Evolutionary conservation across 2,888 invertebrate genomes (phyloP), one percentile per base, ranked within the genome.

Genomic region (Callimorpha dominula): DNA sequence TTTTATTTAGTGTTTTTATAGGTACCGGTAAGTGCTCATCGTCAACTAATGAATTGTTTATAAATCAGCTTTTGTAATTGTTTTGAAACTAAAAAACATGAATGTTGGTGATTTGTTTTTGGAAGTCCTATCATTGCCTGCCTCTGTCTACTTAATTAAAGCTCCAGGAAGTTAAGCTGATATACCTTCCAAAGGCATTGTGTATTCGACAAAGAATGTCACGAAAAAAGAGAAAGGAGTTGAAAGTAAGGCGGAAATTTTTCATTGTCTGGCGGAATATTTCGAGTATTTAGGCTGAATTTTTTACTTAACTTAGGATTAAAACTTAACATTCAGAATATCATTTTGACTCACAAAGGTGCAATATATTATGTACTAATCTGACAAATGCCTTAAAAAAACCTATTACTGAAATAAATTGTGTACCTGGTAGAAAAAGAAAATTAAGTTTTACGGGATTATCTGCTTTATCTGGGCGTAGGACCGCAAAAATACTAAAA

Each of bases 381-480:
- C 31, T 31, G 17, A 50, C 20, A 65, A 65, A 49, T 65, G 15
- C 15, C 15, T 15, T 17, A 50, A 49, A 40, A 31, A 6, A 65
- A 11, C 5, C 40, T 65, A 31, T 50, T 65, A 65, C 9, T 40
- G 40, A 17, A 65, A 65, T 65, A 50, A 65, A 65, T 50, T 40
- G 15, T 6, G 50, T 50, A 50, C 50, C 31, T 31, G 9, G 17
- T 5, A 11, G 17, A 11, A 14, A 65, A 9, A 50, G 50, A 65
- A 65, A 65, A 50, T 65, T 50, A 17, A 17, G 15, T 50, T 65
- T 17, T 17, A 17, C 1, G 3, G 40, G 65, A 65, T 65, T 65
- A 65, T 65, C 14, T 11, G 40, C 3, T 17, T 15, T 65, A 50
- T 65, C 15, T 31, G 43, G 7, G 14, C 11, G 12, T 12, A 43